Base-by-base conservation (phyloP, 2,888 invertebrate genomes). In the Lissonota sp. region DNA sequence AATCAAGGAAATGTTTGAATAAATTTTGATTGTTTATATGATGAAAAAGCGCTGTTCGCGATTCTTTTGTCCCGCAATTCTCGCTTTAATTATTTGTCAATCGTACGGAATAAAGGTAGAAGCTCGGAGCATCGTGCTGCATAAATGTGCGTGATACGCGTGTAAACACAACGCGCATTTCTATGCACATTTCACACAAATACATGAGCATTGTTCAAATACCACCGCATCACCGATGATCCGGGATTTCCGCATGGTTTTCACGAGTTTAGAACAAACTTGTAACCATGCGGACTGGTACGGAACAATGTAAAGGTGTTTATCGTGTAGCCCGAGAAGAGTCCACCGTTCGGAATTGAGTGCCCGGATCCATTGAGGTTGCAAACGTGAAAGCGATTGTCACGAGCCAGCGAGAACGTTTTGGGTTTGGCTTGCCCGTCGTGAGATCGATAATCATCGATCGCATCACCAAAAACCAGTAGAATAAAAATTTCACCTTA, bases 231-330 rank as follows among this genome's bases (percentile, higher is more conserved):
- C 6, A 16, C 26, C 40, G 10, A 39, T 42, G 37, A 37, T 12
- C 64, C 26, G 26, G 26, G 14, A 42, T 55, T 64, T 49, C 71
- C 26, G 51, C 58, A 66, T 70, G 57, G 64, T 75, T 75, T 64
- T n/a, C 76, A 16, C 44, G 40, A 72, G 40, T 67, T 60, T 60
- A 53, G 49, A 60, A 58, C 26, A 60, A 71, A 76, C 60, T 71
- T 71, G 53, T 26, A 76, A 71, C 66, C 64, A 80, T 71, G 37
- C n/a, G 71, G 44, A 37, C 14, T 64, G 26, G 37, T 42, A 7
- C 63, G 39, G n/a, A 44, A 69, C 44, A 66, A 60, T 80, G 14
- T 26, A 26, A 26, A 26, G 26, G 26, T 26, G 26, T 26, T 26
- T 26, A 26, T 26, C 26, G 26, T 26, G 26, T 26, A 26, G 26